phyloP scores from a whole-genome alignment of 2,797 vertebrate species.

The Avahi laniger region DNA sequence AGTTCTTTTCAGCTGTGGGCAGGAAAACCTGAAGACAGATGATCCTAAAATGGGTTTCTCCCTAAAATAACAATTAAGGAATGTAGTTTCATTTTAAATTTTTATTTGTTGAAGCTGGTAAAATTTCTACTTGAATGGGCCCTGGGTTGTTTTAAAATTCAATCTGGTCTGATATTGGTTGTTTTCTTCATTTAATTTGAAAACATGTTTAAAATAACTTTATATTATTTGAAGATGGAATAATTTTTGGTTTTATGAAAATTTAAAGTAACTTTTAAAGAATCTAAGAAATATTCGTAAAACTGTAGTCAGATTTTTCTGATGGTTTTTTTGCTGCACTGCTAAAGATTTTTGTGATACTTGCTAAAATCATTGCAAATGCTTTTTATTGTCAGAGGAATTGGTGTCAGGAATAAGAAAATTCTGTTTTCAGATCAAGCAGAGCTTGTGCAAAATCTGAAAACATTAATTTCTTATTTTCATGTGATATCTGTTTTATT shows the following conservation, averaged over 20 bases:
- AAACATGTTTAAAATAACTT: constrained; percentile 51
- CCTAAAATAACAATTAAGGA: constrained; percentile 53
- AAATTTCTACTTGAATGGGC: constrained; percentile 35
- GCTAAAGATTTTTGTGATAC: constrained; percentile 8
- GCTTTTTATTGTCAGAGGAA: constrained; percentile 3
- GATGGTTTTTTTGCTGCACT: neutral
- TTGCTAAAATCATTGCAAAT: neutral
- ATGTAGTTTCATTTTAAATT: constrained; percentile 21
- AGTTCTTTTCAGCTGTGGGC: constrained; percentile 42
- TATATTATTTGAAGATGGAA: constrained; percentile 41
- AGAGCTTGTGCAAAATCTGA: constrained; percentile 46
- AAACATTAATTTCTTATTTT: constrained; percentile 5
- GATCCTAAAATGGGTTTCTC: constrained; percentile 57
- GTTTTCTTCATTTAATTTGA: constrained; percentile 53
- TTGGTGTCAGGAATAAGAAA: constrained; percentile 28
- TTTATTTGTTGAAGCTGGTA: constrained; percentile 53
- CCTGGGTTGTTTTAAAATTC: constrained; percentile 52
- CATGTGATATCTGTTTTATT: neutral
- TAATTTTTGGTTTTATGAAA: constrained; percentile 51
- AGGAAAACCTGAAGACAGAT: constrained; percentile 35
- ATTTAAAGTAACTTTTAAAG: constrained; percentile 39
- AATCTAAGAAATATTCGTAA: neutral
- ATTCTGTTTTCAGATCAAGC: constrained; percentile 29
- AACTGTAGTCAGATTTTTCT: constrained; percentile 37
- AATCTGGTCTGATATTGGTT: neutral